Evolutionary conservation across 2,797 vertebrate species (phyloP), one percentile per base, ranked within the genome.

Genomic region (Micromesistius poutassou): DNA sequence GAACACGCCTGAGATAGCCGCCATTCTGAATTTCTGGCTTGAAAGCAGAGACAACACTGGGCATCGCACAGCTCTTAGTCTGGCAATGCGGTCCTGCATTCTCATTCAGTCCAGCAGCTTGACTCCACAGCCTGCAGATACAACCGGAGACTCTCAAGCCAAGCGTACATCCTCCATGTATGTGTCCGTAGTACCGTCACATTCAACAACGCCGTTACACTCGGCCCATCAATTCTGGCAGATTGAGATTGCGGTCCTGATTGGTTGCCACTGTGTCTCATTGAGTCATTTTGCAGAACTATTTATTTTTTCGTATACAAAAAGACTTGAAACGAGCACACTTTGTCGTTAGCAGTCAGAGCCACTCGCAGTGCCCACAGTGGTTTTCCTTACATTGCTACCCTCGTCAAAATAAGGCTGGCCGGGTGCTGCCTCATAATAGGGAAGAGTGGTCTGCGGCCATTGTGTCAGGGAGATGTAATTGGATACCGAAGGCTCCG

Each of bases 21-120:
- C 83, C 87, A 93, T 94, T 93, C 14, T 93, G 87, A 86, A 93
- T 93, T 93, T 90, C 87, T 91, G 91, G 92, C 89, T 89, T 76
- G 76, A 72, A 72, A 86, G 86, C 81, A 72, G 8, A 88, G 88
- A 89, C 81, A 86, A 87, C 89, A 78, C 89, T 89, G 90, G 90
- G 89, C 89, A 88, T 76, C 55, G 79, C 87, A 79, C 86, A 86
- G 86, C 83, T 85, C 81, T 80, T 79, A 83, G 89, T 88, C 89
- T 92, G 90, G 85, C 87, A 78, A 83, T 80, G 80, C 50, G 77
- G 77, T 82, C 62, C 77, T 81, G 71, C 75, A 76, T 78, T 89
- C 79, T 78, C 80, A 42, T 42, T 22, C 46, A 4, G 12, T 55
- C 46, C 46, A 19, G 16, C 46, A 4, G 16, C 16, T 4, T 1